Evolutionary conservation across 2,113 vertebrate species (phyloP).

Genomic region (Haplochromis vanheusdeni): DNA sequence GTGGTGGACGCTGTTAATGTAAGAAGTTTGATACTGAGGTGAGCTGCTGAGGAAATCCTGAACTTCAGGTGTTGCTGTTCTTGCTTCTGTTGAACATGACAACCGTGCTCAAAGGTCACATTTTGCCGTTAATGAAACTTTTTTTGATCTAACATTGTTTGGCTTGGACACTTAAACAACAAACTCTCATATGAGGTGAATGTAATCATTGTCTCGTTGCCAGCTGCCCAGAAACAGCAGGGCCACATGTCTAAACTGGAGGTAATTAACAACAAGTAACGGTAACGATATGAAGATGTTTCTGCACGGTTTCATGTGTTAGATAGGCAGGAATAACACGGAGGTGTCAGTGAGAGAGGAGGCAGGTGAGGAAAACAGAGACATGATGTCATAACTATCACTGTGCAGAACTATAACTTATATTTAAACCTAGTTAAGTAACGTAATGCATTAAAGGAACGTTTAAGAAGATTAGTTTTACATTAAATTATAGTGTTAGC

Average conservation of each 20-base stretch:
- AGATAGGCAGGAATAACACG: background rate
- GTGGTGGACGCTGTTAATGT: background rate
- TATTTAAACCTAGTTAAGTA: background rate
- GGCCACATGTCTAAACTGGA: background rate
- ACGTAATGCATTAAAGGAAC: rapidly evolving
- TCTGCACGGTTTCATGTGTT: background rate
- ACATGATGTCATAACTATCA: rapidly evolving
- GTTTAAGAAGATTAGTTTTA: background rate
- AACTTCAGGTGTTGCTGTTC: background rate
- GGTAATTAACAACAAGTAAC: background rate
- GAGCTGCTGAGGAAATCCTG: background rate
- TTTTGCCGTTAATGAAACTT: background rate
- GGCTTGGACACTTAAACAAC: background rate
- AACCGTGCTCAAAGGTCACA: background rate
- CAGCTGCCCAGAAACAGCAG: background rate
- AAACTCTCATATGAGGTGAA: background rate
- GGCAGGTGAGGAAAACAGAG: background rate
- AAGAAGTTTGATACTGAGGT: background rate
- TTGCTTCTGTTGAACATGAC: background rate
- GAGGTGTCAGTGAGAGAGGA: background rate
- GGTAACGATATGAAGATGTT: background rate
- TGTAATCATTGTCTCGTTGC: background rate
- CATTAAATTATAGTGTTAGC: background rate
- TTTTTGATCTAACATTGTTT: background rate
- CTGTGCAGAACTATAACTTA: background rate